Percentiles rank a stretch among this genome's conserved stretches.
Conservation (phyloP, 2,888 invertebrate species). For the Apoderus coryli region DNA sequence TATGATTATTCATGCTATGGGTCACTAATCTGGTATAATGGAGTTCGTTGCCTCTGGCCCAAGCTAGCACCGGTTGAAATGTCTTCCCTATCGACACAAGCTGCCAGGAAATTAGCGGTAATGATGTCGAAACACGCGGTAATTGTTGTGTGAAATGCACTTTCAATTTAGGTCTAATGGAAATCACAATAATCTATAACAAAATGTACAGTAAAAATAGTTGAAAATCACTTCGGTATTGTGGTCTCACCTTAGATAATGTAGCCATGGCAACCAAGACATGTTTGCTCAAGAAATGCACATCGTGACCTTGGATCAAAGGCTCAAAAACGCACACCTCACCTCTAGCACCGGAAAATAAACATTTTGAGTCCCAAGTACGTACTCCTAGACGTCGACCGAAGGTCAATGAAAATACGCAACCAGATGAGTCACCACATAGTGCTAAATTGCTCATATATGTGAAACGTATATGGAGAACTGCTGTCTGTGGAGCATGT, state of each 20-base stretch:
- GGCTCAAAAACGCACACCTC: constrained; percentile 75
- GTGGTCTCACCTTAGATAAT: constrained; percentile 57
- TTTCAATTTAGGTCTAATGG: constrained; percentile 59
- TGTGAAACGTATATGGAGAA: constrained; percentile 49
- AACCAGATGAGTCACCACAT: constrained; percentile 75
- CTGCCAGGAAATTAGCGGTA: constrained; percentile 90
- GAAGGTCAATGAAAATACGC: constrained; percentile 87
- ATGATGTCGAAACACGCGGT: constrained; percentile 52
- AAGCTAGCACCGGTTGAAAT: constrained; percentile 69
- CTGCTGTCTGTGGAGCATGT: constrained; percentile 71
- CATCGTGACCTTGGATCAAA: constrained; percentile 34
- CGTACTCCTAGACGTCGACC: constrained; percentile 77
- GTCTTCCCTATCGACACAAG: constrained; percentile 69
- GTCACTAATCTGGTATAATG: constrained; percentile 67
- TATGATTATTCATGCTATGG: constrained; percentile 37
- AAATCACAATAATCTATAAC: constrained; percentile 57
- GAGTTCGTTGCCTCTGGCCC: constrained; percentile 70
- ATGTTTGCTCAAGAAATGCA: constrained; percentile 56
- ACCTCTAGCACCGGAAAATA: constrained; percentile 94
- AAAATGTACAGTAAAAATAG: constrained; percentile 5
- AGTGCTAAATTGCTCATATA: constrained; percentile 45
- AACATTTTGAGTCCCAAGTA: constrained; percentile 77
- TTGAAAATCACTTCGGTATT: neutral
- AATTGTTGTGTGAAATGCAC: constrained; percentile 67
- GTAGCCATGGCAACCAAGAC: constrained; percentile 87